phyloP scores from a whole-genome alignment of 2,797 vertebrate species.

The Poecilia picta region DNA sequence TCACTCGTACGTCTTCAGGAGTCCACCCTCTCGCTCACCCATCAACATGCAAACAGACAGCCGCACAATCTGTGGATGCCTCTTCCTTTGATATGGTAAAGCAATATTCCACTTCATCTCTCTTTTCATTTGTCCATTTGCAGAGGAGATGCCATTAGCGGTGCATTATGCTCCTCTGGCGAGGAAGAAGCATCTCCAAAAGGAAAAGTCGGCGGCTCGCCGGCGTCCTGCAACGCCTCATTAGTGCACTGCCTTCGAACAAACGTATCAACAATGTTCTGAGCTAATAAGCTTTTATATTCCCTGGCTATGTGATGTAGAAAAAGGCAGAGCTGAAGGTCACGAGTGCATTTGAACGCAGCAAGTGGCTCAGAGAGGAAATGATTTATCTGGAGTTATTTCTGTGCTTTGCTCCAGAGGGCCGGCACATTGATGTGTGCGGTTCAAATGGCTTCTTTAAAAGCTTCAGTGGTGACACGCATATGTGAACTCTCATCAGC shows the following conservation, averaged over 20 bases:
- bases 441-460: constrained; percentile 76
- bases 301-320: constrained; percentile 73
- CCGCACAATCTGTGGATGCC: constrained; percentile 43
- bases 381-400: constrained; percentile 80
- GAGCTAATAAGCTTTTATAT: constrained; percentile 82
- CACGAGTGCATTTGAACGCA: constrained; percentile 74
- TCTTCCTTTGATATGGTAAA: constrained; percentile 77
- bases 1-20: constrained; percentile 31
- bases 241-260: constrained; percentile 76
- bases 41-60: constrained; percentile 57
- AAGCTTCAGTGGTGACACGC: constrained; percentile 41
- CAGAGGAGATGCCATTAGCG: constrained; percentile 72
- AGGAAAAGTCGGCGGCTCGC: constrained; percentile 49
- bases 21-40: constrained; percentile 49
- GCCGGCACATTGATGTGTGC: constrained; percentile 74
- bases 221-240: constrained; percentile 75
- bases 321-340: constrained; percentile 75
- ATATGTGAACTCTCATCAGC: constrained; percentile 41
- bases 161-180: constrained; percentile 62
- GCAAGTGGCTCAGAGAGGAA: constrained; percentile 74
- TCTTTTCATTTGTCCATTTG: constrained; percentile 72
- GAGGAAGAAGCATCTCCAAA: constrained; percentile 66
- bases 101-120: constrained; percentile 66
- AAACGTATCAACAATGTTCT: constrained; percentile 80
- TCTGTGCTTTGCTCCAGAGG: constrained; percentile 70